A percentile compares a stretch with the other conserved stretches of the same genome.
Conservation (phyloP, 64 coral and sea anemone genomes). For the Dendrophyllia cribrosa region DNA sequence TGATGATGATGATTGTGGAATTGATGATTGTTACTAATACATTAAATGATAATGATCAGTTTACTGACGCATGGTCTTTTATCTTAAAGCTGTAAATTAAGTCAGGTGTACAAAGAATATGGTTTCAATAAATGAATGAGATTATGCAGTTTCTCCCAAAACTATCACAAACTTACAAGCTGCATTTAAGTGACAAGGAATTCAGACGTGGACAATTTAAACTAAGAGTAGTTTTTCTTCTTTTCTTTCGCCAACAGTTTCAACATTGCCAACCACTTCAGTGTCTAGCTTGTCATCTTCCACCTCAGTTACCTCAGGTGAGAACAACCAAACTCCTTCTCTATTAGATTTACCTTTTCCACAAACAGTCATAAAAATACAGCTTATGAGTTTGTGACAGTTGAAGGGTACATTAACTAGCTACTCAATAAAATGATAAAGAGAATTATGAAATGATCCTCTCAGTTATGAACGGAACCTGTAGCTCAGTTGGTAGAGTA, state of each 20-base stretch:
- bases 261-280: slow-evolving; percentile 15
- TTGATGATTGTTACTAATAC: neutral
- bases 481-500: no score
- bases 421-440: no score
- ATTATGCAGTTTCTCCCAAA: neutral
- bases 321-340: slow-evolving; percentile 4
- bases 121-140: neutral
- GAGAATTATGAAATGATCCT: no score
- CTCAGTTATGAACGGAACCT: no score
- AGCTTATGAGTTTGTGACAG: slow-evolving; percentile 52
- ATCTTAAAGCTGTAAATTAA: neutral
- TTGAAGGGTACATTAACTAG: neutral
- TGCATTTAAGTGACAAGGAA: neutral
- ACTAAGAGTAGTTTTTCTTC: slow-evolving; percentile 33
- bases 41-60: neutral
- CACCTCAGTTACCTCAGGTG: slow-evolving; percentile 36
- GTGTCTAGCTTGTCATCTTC: slow-evolving; percentile 13
- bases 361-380: slow-evolving; percentile 7
- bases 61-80: neutral
- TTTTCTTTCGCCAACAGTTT: slow-evolving; percentile 45
- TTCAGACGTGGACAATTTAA: neutral
- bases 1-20: neutral
- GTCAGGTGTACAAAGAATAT: neutral
- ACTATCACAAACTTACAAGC: slow-evolving; percentile 52
- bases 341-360: neutral